phyloP scores from a whole-genome alignment of 2,888 invertebrate species.

The Drosophila paucipuncta region DNA sequence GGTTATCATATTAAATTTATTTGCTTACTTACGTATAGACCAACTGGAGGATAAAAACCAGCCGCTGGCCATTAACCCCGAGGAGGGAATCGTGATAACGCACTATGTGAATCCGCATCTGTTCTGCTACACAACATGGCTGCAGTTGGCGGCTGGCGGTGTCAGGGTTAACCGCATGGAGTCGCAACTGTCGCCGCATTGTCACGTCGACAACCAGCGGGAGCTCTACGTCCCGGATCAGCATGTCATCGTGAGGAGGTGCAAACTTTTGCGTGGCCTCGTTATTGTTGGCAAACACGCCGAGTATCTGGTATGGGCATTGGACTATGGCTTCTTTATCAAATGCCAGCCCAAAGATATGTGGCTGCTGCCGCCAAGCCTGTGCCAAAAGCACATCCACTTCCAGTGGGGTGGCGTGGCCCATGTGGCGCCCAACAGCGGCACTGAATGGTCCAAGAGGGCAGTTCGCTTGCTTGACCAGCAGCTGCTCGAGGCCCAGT shows the following conservation, averaged over 20 bases:
- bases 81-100: slow-evolving; percentile 44
- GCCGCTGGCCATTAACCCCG: neutral
- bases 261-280: slow-evolving; percentile 49
- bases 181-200: slow-evolving; percentile 8
- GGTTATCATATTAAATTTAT: slow-evolving; percentile 4
- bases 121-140: slow-evolving; percentile 36
- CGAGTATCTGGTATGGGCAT: slow-evolving; percentile 46
- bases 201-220: neutral
- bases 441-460: slow-evolving; percentile 32
- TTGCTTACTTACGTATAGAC: slow-evolving; percentile 9
- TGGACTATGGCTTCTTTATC: slow-evolving; percentile 63
- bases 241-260: slow-evolving; percentile 48
- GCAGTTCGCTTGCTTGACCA: slow-evolving; percentile 16
- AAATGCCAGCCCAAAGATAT: slow-evolving; percentile 33
- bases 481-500: slow-evolving; percentile 11
- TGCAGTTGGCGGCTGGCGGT: slow-evolving; percentile 21
- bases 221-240: neutral
- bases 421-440: slow-evolving; percentile 19
- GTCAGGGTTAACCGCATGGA: slow-evolving; percentile 33
- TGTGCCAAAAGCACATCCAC: neutral
- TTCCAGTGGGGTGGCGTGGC: slow-evolving; percentile 25
- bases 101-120: slow-evolving; percentile 48
- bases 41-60: neutral
- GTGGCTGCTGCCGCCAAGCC: slow-evolving; percentile 43
- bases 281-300: slow-evolving; percentile 1